These are phyloP conservation scores for Heptranchias perlo DNA, from an alignment of 2,113 vertebrate genomes.

Conservation along the genomic window DNA sequence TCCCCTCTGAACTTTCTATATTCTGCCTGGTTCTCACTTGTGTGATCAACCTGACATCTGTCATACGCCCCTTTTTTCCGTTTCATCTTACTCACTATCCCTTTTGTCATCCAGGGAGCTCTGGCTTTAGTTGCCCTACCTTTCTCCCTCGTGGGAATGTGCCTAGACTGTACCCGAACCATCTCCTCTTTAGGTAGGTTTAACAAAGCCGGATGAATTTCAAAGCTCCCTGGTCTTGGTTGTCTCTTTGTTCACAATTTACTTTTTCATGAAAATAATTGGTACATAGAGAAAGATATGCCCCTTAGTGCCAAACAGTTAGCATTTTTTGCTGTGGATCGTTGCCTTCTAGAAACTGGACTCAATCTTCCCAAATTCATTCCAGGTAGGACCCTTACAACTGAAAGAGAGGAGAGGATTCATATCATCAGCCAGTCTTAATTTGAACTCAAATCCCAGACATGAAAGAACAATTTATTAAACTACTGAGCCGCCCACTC, in stretches of 20 bases:
- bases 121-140: no score
- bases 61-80: no score
- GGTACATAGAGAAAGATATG: not conserved
- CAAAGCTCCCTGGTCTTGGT: not conserved
- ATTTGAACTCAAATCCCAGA: not conserved
- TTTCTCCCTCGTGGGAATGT: no score
- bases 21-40: no score
- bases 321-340: not conserved
- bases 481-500: not conserved
- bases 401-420: not conserved
- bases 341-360: not conserved
- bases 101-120: no score
- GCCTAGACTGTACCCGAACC: no score
- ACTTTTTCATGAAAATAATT: not conserved
- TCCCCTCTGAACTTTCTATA: no score
- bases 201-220: not conserved
- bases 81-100: no score
- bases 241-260: not conserved
- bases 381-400: no score
- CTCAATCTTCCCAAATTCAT: not conserved
- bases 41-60: no score
- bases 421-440: not conserved
- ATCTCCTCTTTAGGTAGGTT: not conserved
- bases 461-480: not conserved
- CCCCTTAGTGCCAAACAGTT: not conserved